Conservation (phyloP, 2,113 vertebrate species). For the Pedetes capensis region DNA sequence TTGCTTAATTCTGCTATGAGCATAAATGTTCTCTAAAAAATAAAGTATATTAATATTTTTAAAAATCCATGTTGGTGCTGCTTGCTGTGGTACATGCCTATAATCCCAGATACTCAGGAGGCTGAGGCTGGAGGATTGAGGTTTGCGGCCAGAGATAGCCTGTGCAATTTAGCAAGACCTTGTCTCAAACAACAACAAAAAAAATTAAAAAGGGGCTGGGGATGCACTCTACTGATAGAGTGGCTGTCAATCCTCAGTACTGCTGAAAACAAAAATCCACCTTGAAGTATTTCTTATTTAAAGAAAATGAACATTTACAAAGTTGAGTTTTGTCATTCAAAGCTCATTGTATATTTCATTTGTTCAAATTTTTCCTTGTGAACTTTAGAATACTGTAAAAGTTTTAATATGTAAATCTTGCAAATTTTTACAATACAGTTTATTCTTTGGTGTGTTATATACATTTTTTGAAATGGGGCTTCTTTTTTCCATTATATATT, state of each 20-base stretch:
- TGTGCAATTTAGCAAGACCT: too few species aligned
- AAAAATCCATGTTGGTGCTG: neutral
- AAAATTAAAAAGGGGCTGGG: too few species aligned
- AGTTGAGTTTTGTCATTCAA: neutral
- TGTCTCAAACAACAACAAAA: too few species aligned
- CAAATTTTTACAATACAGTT: neutral
- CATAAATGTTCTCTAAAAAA: neutral
- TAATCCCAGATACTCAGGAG: too few species aligned
- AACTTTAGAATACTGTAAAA: neutral
- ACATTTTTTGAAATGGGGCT: neutral
- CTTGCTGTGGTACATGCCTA: too few species aligned
- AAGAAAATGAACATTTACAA: neutral
- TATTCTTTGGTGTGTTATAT: neutral
- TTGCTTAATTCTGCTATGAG: neutral
- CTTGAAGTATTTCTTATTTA: slow-evolving; percentile 33
- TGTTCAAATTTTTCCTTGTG: neutral
- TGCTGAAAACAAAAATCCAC: too few species aligned
- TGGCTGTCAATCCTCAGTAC: too few species aligned
- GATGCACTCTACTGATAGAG: too few species aligned
- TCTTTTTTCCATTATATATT: neutral
- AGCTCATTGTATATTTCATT: neutral
- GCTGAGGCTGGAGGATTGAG: too few species aligned
- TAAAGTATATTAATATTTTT: neutral
- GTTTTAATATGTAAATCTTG: neutral
- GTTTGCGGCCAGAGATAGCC: too few species aligned